Base-by-base conservation (phyloP, 2,888 invertebrate species). In the Eurytoma californica region DNA sequence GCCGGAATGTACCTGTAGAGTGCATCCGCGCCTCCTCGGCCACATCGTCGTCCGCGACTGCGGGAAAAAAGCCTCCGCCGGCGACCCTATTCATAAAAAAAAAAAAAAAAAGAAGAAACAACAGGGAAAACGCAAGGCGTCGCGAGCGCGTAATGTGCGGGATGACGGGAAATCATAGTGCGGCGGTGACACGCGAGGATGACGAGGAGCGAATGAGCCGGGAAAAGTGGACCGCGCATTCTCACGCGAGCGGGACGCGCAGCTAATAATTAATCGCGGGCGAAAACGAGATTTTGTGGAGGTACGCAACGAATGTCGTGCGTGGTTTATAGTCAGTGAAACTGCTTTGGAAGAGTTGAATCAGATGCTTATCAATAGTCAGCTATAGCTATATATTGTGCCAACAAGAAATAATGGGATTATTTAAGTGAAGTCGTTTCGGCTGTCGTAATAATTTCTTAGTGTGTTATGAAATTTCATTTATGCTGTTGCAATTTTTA, bases 251-350 rank as follows among this genome's bases (percentile, higher is more conserved):
- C 61, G 14, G 24, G 24, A 24, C 24, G 24, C 24, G 9, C 28
- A 30, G n/a, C 16, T 30, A n/a, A n/a, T 61, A 61, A 61, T 61
- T 61, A 61, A 61, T 61, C 30, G 39, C 30, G 39, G 9, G 39
- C 20, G 18, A 39, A 39, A 39, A 7, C 39, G 9, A 39, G 39
- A 39, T 39, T 39, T 39, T 9, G 1, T 9, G 39, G 39, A 4
- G 39, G 39, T 39, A 39, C 39, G 39, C 39, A 9, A 9, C 9
- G 20, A 58, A 12, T 58, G 57, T 58, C 5, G 0, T 58, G 20
- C 5, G 57, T 18, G 5, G 18, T 20, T 18, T 20, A 12, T 3
- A 3, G 9, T 1, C 18, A 20, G 12, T 12, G 57, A 58, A 20
- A n/a, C 57, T 58, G 57, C 16, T 16, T 1, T 53, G n/a, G 4